Conservation (phyloP, 2,113 vertebrate genomes). For the Nyctibius bracteatus region DNA sequence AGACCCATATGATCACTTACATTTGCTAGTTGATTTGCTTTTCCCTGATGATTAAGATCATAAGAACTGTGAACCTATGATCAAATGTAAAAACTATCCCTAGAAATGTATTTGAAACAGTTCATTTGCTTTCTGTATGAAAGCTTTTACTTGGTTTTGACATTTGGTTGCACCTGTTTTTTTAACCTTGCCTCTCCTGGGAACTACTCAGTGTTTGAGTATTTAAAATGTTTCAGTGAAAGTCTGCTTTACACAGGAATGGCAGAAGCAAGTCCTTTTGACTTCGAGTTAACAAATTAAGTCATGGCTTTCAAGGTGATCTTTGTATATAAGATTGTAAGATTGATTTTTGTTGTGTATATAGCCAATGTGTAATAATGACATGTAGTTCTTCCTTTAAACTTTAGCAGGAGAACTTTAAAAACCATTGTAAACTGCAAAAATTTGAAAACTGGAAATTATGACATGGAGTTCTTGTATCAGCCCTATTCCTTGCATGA, state of each 20-base stretch:
- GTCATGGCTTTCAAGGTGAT: not conserved
- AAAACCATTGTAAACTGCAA: not conserved
- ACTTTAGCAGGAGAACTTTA: not conserved
- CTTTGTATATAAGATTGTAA: not conserved
- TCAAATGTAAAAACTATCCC: not conserved
- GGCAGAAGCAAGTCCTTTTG: not conserved
- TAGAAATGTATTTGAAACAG: not conserved
- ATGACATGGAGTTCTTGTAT: rapidly evolving
- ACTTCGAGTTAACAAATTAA: not conserved
- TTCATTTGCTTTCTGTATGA: not conserved
- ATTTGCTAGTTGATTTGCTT: not conserved
- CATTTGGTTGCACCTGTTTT: not conserved
- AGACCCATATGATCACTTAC: not conserved
- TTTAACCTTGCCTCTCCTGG: constrained; percentile 18
- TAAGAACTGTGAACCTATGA: not conserved
- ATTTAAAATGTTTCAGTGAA: not conserved
- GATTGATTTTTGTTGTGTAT: not conserved
- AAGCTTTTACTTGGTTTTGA: constrained; percentile 7
- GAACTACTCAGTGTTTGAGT: not conserved
- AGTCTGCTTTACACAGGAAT: not conserved
- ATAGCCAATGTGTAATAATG: not conserved
- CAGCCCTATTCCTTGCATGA: not conserved
- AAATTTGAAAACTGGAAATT: not conserved
- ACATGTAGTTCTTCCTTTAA: not conserved
- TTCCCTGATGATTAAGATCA: not conserved